Evolutionary conservation across 2,888 invertebrate species (phyloP).

Genomic region (Chrysina gloriosa): DNA sequence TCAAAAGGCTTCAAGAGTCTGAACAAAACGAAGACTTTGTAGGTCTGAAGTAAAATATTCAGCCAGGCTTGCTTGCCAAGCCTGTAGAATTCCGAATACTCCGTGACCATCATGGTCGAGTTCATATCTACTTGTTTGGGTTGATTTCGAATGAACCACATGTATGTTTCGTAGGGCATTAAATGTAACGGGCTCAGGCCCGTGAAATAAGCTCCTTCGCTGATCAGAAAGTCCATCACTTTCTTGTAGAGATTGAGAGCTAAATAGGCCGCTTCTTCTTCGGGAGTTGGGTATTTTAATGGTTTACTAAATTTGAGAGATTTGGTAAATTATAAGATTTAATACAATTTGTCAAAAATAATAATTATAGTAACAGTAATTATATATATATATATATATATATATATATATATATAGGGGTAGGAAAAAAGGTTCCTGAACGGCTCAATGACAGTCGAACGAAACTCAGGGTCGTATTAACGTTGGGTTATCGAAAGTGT

Average conservation of each 20-base stretch:
- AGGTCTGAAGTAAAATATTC: constrained; percentile 72
- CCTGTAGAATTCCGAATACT: constrained; percentile 49
- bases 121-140: not conserved
- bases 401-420: no score
- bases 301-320: not conserved
- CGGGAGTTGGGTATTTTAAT: not conserved
- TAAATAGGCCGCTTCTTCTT: constrained; percentile 51
- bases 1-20: constrained; percentile 8
- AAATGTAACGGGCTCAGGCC: constrained; percentile 63
- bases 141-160: constrained; percentile 48
- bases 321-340: no score
- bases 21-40: constrained; percentile 67
- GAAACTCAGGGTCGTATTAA: no score
- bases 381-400: no score
- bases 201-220: constrained; percentile 60
- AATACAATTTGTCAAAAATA: no score
- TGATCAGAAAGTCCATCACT: constrained; percentile 58
- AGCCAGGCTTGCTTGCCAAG: constrained; percentile 69
- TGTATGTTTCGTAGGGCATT: constrained; percentile 62
- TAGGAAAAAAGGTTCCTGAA: no score
- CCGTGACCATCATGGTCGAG: not conserved
- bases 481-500: no score
- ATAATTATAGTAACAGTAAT: no score
- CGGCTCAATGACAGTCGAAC: no score
- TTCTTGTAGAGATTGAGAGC: constrained; percentile 57